These are phyloP conservation scores for Sericinus montela DNA, from an alignment of 2,888 invertebrate species.

Conservation along the genomic window DNA sequence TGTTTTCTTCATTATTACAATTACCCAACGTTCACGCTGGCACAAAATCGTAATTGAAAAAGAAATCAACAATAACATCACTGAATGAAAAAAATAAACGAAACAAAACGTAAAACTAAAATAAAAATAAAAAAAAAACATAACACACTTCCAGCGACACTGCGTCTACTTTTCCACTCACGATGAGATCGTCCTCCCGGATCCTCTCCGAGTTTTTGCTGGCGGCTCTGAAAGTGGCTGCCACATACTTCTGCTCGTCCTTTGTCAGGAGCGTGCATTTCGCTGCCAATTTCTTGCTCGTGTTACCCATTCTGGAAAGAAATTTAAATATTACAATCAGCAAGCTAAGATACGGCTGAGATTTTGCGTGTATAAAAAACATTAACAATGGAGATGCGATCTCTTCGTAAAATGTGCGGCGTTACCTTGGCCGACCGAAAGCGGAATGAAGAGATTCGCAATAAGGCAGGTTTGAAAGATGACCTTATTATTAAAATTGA, in stretches of 20 bases:
- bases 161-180: conserved; percentile 75
- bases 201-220: conserved; percentile 83
- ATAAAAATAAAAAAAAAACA: conserved; percentile 56
- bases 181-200: conserved; percentile 83
- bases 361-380: too few species aligned
- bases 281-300: conserved; percentile 82
- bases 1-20: too few species aligned
- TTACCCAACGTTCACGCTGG: too few species aligned
- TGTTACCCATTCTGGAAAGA: conserved; percentile 76
- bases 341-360: too few species aligned
- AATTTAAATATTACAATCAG: background rate
- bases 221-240: conserved; percentile 80
- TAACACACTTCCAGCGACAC: conserved; percentile 73
- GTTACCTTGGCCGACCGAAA: too few species aligned
- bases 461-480: too few species aligned
- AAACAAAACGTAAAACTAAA: conserved; percentile 41
- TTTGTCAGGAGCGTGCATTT: conserved; percentile 82
- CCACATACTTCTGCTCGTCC: conserved; percentile 82
- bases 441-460: too few species aligned
- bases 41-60: too few species aligned
- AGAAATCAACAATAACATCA: conserved; percentile 4
- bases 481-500: too few species aligned
- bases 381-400: too few species aligned
- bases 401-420: too few species aligned
- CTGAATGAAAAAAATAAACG: conserved; percentile 21